Conservation (phyloP, 2,888 invertebrate genomes). For the Busseola fusca region DNA sequence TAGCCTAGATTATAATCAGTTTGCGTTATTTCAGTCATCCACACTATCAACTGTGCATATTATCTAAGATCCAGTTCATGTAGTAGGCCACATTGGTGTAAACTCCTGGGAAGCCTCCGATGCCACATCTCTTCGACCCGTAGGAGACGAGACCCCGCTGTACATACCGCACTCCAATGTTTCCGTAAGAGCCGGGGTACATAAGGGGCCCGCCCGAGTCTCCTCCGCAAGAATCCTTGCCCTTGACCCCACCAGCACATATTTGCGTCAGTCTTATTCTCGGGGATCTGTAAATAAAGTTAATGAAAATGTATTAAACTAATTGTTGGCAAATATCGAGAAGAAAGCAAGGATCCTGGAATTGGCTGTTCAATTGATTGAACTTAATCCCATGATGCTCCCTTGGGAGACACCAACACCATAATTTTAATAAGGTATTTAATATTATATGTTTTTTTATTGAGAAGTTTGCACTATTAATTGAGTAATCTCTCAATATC, state of each 20-base stretch:
- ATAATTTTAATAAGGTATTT: no score
- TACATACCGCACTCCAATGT: constrained; percentile 82
- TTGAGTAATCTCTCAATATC: neutral
- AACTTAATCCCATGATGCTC: neutral
- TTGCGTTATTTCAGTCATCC: constrained; percentile 1
- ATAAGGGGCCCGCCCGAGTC: constrained; percentile 92
- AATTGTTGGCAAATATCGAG: constrained; percentile 1
- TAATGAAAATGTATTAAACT: neutral
- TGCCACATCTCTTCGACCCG: constrained; percentile 87
- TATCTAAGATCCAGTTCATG: constrained; percentile 90
- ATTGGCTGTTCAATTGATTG: neutral
- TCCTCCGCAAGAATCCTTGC: constrained; percentile 90
- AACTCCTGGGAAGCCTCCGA: constrained; percentile 87
- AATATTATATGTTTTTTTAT: no score
- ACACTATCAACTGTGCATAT: constrained; percentile 68
- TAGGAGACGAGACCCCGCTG: constrained; percentile 90
- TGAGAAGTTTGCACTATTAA: neutral
- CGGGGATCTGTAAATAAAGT: constrained; percentile 57
- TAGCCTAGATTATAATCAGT: no score
- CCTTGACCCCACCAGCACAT: constrained; percentile 87
- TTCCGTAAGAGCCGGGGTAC: constrained; percentile 73
- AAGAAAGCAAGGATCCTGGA: constrained; percentile 1
- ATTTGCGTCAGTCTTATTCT: constrained; percentile 83
- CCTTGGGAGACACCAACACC: neutral
- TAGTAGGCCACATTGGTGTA: constrained; percentile 89